A percentile compares a stretch with the other conserved stretches of the same genome.
Evolutionary conservation across 2,113 vertebrate genomes (phyloP).

Genomic region (Lota lota): DNA sequence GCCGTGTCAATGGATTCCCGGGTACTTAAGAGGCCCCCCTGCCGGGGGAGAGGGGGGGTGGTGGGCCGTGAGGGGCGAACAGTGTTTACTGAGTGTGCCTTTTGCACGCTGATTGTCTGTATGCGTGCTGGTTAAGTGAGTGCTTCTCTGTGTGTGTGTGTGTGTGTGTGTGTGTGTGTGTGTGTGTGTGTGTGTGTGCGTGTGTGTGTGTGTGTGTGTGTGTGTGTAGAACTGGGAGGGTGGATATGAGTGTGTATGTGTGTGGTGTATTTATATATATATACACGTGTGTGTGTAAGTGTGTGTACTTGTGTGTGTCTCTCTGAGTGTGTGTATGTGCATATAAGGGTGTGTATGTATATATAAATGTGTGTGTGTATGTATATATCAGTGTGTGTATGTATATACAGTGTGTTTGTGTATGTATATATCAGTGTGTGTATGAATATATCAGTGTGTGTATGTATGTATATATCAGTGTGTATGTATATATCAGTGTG

Average conservation of each 20-base stretch:
- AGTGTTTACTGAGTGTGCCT: slow-evolving; percentile 44
- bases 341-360: too few relatives aligned
- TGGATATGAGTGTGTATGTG: neutral
- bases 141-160: neutral
- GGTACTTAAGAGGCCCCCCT: slow-evolving; percentile 53
- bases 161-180: neutral
- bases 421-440: too few relatives aligned
- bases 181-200: neutral
- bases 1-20: slow-evolving; percentile 41
- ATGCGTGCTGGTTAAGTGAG: neutral
- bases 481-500: too few relatives aligned
- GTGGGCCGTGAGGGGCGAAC: slow-evolving; percentile 6
- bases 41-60: slow-evolving; percentile 26
- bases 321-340: neutral
- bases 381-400: neutral
- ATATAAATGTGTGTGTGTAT: too few relatives aligned
- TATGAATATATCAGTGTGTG: too few relatives aligned
- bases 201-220: neutral
- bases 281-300: neutral
- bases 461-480: too few relatives aligned
- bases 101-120: neutral
- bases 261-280: neutral
- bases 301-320: too few relatives aligned
- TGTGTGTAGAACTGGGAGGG: neutral
- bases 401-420: too few relatives aligned